Evolutionary conservation across 1,140 invertebrate species (phyloP).

Genomic region (Temnothorax curvispinosus): DNA sequence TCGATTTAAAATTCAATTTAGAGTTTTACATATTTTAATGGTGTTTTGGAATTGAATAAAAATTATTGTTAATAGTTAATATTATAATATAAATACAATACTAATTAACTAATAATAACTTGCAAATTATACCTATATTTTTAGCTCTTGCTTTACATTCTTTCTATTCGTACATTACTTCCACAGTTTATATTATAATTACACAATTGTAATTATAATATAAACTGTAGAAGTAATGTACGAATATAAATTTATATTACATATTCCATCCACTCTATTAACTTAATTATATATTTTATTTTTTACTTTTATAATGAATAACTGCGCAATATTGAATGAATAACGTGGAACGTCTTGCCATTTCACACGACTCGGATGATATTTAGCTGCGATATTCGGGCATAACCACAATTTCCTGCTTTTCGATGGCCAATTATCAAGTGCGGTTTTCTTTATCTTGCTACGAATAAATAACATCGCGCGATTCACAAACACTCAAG

Average conservation of each 20-base stretch:
- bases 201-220: not conserved
- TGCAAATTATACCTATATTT: not conserved
- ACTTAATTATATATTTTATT: not conserved
- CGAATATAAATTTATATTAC: not conserved
- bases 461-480: conserved; percentile 8
- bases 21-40: not conserved
- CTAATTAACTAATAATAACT: not conserved
- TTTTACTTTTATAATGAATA: not conserved
- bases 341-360: not conserved
- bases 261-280: not conserved
- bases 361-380: conserved; percentile 7
- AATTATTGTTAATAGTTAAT: not conserved
- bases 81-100: not conserved
- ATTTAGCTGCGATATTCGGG: conserved; percentile 48
- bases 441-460: conserved; percentile 24
- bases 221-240: no score
- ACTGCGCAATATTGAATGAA: not conserved
- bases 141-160: not conserved
- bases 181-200: not conserved
- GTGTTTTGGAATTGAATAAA: not conserved
- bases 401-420: conserved; percentile 50
- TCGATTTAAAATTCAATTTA: not conserved
- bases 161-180: not conserved
- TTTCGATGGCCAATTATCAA: conserved; percentile 47
- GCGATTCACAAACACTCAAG: not conserved